Evolutionary conservation across 2,797 vertebrate species (phyloP), one percentile per base, ranked within the genome.

Genomic region (Monodelphis domestica): DNA sequence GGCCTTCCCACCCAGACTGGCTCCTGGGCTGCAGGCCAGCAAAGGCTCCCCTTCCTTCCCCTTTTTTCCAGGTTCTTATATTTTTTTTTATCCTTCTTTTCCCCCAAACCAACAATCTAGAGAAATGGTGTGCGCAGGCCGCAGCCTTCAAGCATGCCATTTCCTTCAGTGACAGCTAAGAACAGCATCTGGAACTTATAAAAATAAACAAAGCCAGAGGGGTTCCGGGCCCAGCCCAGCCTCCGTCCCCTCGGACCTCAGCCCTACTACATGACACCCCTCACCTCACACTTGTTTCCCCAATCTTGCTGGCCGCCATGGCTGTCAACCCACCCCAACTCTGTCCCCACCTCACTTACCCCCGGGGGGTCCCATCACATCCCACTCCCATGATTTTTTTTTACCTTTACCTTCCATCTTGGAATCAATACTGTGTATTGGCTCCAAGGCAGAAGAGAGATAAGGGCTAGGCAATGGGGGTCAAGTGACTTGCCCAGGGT

Each of bases 91-190:
- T 38, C 88, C 70, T 88, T 91, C 15, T 91, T 91, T 92, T 56
- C 53, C 63, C 95, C 53, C 70, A 52, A 87, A 53, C 26, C 84
- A 0, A 10, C 17, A 88, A 45, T 45, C 55, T 54, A 52, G 51
- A 90, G 88, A 30, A 87, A 90, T 7, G 0, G 7, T 54, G 55
- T 38, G 29, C 91, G 54, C 78, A 10, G 90, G 55, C 56, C 53
- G 84, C 17, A 70, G 90, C 1, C 91, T 87, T 29, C 53, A 93
- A 93, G 92, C 88, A 92, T 78, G 88, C 38, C 53, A 51, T 87
- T 95, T 95, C 89, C 94, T 95, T 93, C 90, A 88, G 93, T 96
- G 93, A 95, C 93, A 91, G 89, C 89, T 52, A 90, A 94, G 24
- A 91, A 57, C 1, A 4, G 95, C 94, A 92, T 93, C 94, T 97